Evolutionary conservation across 2,888 invertebrate species (phyloP), one percentile per base, ranked within the genome.

Genomic region (Sminthurinus aureus): DNA sequence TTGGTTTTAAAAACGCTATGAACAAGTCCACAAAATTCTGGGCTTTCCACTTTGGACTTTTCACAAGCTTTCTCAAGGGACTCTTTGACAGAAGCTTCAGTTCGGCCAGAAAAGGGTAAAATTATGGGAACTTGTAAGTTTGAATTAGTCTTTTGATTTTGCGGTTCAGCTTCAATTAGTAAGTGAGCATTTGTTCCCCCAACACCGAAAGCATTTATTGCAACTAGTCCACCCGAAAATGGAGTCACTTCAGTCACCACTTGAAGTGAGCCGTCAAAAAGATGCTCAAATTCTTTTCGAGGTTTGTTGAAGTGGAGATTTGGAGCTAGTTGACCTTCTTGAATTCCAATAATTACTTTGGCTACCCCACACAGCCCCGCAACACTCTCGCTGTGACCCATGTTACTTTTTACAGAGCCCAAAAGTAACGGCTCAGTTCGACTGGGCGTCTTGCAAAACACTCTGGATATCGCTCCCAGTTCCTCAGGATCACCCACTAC

Each of bases 321-420:
- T 22, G 22, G 9, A 22, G 71, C 22, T 12, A 71, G 3, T 9
- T 9, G 20, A 1, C 24, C 8, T 22, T 12, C 71, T 71, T 71
- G 71, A 22, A 22, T 22, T 9, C 3, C 24, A 92, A 86, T 22
- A 13, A n/a, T 12, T 22, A 20, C 9, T 71, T 71, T 71, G 22
- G 8, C 20, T 4, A 71, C 4, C 20, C 4, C 9, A 4, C 2
- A 15, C 8, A 24, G 18, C 12, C 96, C 95, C 8, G 96, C 95
- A 0, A 94, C 93, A 0, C 97, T 95, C 90, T 98, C 98, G 0
- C 95, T 93, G 90, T 98, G 98, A 0, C 98, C 98, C 90, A 98
- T 92, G 90, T 98, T 98, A 0, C 97, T 97, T 91, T 99, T 99
- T 0, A 98, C 96, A 0, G 98, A 98, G 22, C 98, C 98, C 89